A percentile compares a stretch with the other conserved stretches of the same genome.
Evolutionary conservation across 2,797 vertebrate species (phyloP).

Genomic region (Scolopax bukidnonensis): DNA sequence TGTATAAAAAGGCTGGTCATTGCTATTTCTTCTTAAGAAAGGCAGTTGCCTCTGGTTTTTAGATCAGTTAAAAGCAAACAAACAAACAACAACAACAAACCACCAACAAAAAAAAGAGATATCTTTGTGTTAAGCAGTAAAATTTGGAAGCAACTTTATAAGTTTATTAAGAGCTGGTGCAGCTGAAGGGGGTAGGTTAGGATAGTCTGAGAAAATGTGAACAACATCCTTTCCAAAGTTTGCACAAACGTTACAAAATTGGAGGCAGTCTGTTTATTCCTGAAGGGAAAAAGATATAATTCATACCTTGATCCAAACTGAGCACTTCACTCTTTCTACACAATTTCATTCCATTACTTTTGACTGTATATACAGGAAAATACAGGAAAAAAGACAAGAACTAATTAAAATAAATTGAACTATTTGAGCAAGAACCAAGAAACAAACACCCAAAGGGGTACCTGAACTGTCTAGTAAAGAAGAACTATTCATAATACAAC

Average conservation of each 20-base stretch:
- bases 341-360: neutral
- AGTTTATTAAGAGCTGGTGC: neutral
- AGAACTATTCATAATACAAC: neutral
- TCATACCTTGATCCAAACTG: neutral
- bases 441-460: neutral
- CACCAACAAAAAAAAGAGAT: neutral
- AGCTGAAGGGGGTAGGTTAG: neutral
- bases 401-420: constrained; percentile 22
- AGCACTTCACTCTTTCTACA: neutral
- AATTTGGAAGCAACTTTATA: neutral
- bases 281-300: constrained; percentile 4
- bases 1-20: neutral
- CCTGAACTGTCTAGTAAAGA: neutral
- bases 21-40: neutral
- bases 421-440: neutral
- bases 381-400: neutral
- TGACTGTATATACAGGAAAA: neutral
- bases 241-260: constrained; percentile 18
- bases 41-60: neutral
- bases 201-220: neutral
- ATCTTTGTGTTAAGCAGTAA: neutral
- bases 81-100: neutral
- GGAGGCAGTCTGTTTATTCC: constrained; percentile 9
- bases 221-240: neutral
- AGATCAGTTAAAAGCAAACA: neutral